phyloP scores from a whole-genome alignment of 2,888 invertebrate genomes.

The Perdita meconis region DNA sequence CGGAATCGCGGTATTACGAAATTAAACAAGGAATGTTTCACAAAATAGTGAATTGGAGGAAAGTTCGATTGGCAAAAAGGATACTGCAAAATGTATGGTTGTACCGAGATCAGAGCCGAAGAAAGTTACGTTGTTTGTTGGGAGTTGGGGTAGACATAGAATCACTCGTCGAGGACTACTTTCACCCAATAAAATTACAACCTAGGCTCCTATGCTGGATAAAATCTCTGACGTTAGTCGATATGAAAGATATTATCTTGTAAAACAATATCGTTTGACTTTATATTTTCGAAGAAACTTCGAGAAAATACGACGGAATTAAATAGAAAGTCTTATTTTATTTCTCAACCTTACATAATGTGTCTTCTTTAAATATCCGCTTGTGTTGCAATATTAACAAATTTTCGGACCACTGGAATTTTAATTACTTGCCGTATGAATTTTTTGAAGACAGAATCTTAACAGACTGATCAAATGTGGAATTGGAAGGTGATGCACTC shows the following conservation, averaged over 20 bases:
- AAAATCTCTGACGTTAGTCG: neutral
- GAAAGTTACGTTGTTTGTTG: neutral
- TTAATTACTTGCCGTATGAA: too few relatives aligned
- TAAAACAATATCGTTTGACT: neutral
- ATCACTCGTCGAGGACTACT: neutral
- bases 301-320: too few relatives aligned
- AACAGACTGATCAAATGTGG: too few relatives aligned
- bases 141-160: neutral
- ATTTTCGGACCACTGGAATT: too few relatives aligned
- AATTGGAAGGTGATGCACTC: too few relatives aligned
- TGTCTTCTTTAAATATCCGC: too few relatives aligned
- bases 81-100: neutral
- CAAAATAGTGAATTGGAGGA: neutral
- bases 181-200: constrained; percentile 24
- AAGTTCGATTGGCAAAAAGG: neutral
- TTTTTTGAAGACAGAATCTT: too few relatives aligned
- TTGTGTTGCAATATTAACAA: too few relatives aligned
- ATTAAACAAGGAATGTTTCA: neutral
- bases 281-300: too few relatives aligned
- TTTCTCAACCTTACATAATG: too few relatives aligned
- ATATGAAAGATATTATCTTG: neutral
- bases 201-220: constrained; percentile 3
- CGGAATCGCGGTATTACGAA: neutral
- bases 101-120: neutral
- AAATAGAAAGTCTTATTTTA: too few relatives aligned